Evolutionary conservation across 2,113 vertebrate species (phyloP).

Genomic region (Tyrannus savana): DNA sequence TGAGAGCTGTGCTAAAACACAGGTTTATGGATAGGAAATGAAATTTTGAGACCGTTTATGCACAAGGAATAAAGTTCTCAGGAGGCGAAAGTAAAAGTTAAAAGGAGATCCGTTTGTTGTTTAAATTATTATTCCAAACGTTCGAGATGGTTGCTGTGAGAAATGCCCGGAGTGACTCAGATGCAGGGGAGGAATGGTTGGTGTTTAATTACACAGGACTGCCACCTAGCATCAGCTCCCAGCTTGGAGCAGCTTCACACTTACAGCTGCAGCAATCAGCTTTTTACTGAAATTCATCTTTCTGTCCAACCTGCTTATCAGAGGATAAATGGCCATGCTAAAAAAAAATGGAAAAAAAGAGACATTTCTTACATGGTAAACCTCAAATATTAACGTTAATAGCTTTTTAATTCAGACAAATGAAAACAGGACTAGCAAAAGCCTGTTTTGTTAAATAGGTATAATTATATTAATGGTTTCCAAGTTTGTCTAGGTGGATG

Average conservation of each 20-base stretch:
- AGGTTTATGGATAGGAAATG: neutral
- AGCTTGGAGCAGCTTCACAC: neutral
- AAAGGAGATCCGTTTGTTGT: constrained; percentile 2
- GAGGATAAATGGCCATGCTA: neutral
- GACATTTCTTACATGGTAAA: neutral
- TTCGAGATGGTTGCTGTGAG: neutral
- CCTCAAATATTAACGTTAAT: constrained; percentile 4
- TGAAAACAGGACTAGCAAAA: neutral
- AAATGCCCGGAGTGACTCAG: constrained; percentile 5
- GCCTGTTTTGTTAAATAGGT: neutral
- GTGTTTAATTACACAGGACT: constrained; percentile 74
- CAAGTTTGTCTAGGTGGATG: neutral
- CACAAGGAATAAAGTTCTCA: neutral
- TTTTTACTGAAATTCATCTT: neutral
- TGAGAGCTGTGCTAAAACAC: neutral
- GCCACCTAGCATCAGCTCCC: constrained; percentile 77
- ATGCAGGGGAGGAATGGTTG: neutral
- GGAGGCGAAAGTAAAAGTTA: constrained; percentile 28
- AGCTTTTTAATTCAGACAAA: neutral
- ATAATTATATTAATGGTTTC: constrained; percentile 22
- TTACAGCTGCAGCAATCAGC: neutral
- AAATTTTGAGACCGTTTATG: neutral
- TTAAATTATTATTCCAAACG: constrained; percentile 41
- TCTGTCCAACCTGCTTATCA: neutral
- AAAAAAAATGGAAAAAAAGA: neutral